Percentiles rank a stretch among this genome's conserved stretches.
These are phyloP conservation scores for Tetragonula clypearis DNA, from an alignment of 1,140 invertebrate genomes.

Conservation along the genomic window DNA sequence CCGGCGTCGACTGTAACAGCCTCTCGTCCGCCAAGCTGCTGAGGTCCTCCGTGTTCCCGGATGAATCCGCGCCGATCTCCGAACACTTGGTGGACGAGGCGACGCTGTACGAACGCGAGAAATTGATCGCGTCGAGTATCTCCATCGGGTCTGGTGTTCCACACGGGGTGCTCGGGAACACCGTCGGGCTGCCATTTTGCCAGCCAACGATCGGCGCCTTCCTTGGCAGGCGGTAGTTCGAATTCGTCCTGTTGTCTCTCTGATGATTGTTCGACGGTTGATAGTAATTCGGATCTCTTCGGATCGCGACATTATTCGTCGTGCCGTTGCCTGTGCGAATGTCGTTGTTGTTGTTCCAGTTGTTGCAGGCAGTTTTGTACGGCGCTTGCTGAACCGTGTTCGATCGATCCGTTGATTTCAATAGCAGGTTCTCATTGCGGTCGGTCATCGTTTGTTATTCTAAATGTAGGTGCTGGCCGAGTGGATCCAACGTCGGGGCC, in stretches of 20 bases:
- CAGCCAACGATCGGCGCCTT: conserved; percentile 77
- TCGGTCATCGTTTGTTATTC: conserved; percentile 70
- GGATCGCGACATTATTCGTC: not conserved
- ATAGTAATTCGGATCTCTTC: conserved; percentile 49
- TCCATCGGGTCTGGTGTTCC: conserved; percentile 51
- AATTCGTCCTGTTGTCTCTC: conserved; percentile 29
- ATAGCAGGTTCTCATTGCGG: conserved; percentile 61
- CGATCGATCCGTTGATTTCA: not conserved
- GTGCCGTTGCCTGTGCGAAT: conserved; percentile 22
- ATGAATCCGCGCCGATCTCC: conserved; percentile 64
- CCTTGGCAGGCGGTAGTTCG: not conserved
- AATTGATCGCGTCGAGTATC: not conserved
- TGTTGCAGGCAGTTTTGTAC: conserved; percentile 8
- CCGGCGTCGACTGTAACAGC: conserved; percentile 58
- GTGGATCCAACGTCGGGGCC: conserved; percentile 77
- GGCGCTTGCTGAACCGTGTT: not conserved
- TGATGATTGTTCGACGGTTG: conserved; percentile 35
- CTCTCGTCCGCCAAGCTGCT: conserved; percentile 71
- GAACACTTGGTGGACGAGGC: conserved; percentile 66
- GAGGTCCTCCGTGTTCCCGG: conserved; percentile 69
- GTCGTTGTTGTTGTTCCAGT: conserved; percentile 48
- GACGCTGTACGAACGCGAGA: conserved; percentile 19
- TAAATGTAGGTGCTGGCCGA: conserved; percentile 75
- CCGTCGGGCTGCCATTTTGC: conserved; percentile 71
- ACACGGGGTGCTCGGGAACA: conserved; percentile 65